phyloP scores from a whole-genome alignment of 2,797 vertebrate genomes.

The Astyanax mexicanus region DNA sequence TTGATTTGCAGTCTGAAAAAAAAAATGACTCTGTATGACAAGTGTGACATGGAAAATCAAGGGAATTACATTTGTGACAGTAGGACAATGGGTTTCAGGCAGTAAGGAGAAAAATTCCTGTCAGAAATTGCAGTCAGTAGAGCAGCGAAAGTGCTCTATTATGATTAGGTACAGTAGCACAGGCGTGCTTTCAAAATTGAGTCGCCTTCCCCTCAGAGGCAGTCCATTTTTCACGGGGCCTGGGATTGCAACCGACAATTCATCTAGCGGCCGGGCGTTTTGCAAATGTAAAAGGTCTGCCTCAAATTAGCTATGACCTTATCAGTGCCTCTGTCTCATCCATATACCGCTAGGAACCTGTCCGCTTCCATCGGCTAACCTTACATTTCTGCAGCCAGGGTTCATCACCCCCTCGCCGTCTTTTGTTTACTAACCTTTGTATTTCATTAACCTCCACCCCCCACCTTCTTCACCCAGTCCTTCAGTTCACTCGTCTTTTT shows the following conservation, averaged over 20 bases:
- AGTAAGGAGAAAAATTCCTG: conserved; percentile 17
- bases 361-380: conserved; percentile 51
- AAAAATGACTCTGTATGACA: conserved; percentile 59
- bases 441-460: conserved; percentile 50
- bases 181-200: conserved; percentile 64
- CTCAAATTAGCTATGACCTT: conserved; percentile 89
- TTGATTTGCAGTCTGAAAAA: conserved; percentile 58
- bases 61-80: conserved; percentile 60
- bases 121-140: conserved; percentile 51
- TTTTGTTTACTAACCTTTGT: conserved; percentile 50
- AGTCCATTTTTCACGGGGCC: conserved; percentile 78
- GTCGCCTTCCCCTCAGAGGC: conserved; percentile 70
- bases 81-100: conserved; percentile 57
- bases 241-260: conserved; percentile 80
- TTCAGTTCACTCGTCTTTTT: not conserved
- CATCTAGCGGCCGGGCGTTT: conserved; percentile 81
- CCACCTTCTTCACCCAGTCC: conserved; percentile 27
- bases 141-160: conserved; percentile 44
- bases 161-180: conserved; percentile 63
- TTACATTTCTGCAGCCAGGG: conserved; percentile 9
- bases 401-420: not conserved
- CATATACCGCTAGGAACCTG: conserved; percentile 81
- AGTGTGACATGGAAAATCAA: conserved; percentile 58
- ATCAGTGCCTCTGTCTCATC: conserved; percentile 86
- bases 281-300: conserved; percentile 86